Evolutionary conservation across 2,797 vertebrate genomes (phyloP).

Genomic region (Gymnothorax javanicus): DNA sequence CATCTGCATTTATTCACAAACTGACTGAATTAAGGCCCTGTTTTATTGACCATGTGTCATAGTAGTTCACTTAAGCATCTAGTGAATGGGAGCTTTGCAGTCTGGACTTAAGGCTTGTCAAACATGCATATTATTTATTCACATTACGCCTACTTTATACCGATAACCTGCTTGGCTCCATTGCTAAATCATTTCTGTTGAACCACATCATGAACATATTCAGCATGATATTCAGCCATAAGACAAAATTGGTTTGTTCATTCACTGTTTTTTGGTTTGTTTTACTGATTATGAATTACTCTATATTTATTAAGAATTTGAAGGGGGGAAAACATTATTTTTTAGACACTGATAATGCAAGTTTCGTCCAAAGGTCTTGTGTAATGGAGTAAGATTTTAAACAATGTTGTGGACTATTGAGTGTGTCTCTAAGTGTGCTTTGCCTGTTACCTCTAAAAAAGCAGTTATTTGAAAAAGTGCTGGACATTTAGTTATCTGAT

Average conservation of each 20-base stretch:
- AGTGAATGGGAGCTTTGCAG: not conserved
- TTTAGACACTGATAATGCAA: not conserved
- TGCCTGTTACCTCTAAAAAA: not conserved
- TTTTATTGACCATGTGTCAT: constrained; percentile 17
- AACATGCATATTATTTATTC: not conserved
- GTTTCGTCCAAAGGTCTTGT: not conserved
- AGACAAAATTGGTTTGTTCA: not conserved
- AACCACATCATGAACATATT: not conserved
- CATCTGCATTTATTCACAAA: not conserved
- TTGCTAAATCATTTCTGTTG: not conserved
- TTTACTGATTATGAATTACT: not conserved
- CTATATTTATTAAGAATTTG: not conserved
- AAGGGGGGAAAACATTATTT: too few species aligned
- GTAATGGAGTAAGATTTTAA: too few species aligned
- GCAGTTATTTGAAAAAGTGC: not conserved
- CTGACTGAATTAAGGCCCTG: constrained; percentile 1
- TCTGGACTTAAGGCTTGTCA: not conserved
- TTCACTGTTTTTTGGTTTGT: not conserved
- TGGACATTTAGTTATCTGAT: not conserved
- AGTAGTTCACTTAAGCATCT: not conserved
- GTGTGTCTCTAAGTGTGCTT: not conserved
- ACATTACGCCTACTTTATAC: not conserved
- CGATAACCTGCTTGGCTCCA: not conserved
- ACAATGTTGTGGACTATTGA: too few species aligned
- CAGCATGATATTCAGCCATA: not conserved